Percentiles rank a stretch among this genome's conserved stretches.
These are phyloP conservation scores for Trochalopteron elliotii DNA, from an alignment of 2,113 vertebrate genomes.

Conservation along the genomic window DNA sequence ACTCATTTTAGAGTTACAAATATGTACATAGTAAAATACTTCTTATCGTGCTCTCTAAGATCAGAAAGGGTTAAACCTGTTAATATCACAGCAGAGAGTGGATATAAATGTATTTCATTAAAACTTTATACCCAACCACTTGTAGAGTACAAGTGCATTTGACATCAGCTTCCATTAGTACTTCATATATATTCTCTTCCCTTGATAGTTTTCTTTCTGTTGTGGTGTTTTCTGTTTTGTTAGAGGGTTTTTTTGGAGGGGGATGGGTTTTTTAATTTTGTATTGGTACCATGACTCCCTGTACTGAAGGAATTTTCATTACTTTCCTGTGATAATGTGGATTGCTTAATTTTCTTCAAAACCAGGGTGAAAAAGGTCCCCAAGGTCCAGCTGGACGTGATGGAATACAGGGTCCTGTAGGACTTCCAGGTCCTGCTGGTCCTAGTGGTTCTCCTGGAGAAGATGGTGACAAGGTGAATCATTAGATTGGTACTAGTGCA, in stretches of 20 bases:
- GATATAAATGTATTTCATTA: constrained; percentile 49
- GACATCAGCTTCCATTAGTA: background rate
- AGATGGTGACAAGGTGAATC: constrained; percentile 93
- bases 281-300: background rate
- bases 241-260: background rate
- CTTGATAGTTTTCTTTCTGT: background rate
- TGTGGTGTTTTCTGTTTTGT: background rate
- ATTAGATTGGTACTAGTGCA: background rate
- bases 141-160: background rate
- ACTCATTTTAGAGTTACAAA: constrained; percentile 20
- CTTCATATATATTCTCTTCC: background rate
- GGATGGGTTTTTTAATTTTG: background rate
- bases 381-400: constrained; percentile 94
- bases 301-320: background rate
- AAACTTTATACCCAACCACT: constrained; percentile 14
- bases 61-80: background rate
- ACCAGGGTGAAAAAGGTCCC: constrained; percentile 95
- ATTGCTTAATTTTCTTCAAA: constrained; percentile 6
- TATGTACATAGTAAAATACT: constrained; percentile 20
- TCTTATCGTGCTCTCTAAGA: background rate
- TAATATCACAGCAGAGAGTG: background rate
- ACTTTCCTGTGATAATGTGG: background rate
- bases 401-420: constrained; percentile 95
- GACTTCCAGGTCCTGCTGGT: constrained; percentile 92
- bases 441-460: constrained; percentile 95